A percentile compares a stretch with the other conserved stretches of the same genome.
These are phyloP conservation scores for Sparus aurata DNA, from an alignment of 2,797 vertebrate species.

Conservation along the genomic window DNA sequence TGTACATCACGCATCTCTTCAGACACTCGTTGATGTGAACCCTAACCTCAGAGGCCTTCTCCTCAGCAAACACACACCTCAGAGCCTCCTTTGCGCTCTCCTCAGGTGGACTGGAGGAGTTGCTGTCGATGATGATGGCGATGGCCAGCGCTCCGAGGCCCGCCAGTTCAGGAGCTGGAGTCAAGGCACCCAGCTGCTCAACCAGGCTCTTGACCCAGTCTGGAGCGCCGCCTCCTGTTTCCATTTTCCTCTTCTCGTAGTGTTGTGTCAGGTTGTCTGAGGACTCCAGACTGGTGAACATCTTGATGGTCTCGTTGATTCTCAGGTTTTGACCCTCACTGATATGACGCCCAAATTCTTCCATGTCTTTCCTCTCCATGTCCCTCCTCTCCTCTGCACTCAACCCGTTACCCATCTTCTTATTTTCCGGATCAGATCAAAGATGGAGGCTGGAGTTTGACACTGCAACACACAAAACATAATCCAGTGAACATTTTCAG, in stretches of 20 bases:
- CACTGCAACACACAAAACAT: too few species aligned
- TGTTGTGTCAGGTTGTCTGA: conserved; percentile 1
- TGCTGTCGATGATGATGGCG: not conserved
- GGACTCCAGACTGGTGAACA: not conserved
- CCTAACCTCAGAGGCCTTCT: conserved; percentile 18
- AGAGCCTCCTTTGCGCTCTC: too few species aligned
- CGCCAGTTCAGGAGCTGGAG: fast-evolving
- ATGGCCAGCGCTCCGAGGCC: conserved; percentile 1
- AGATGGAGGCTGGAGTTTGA: too few species aligned
- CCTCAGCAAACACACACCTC: too few species aligned
- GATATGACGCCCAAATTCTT: not conserved
- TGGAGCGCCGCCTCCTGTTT: not conserved
- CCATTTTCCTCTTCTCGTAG: not conserved
- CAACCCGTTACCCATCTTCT: too few species aligned
- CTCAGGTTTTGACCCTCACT: not conserved
- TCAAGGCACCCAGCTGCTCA: not conserved
- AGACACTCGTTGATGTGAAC: conserved; percentile 18
- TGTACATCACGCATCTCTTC: not conserved
- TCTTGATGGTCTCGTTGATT: not conserved
- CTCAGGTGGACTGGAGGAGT: too few species aligned
- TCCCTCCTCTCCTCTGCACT: not conserved
- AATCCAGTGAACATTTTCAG: too few species aligned
- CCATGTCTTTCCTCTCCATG: too few species aligned
- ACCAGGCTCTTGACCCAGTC: not conserved
- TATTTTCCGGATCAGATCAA: too few species aligned